Percentiles rank a stretch among this genome's conserved stretches.
Conservation (phyloP, 2,888 invertebrate genomes). For the Drosophila rubida region DNA sequence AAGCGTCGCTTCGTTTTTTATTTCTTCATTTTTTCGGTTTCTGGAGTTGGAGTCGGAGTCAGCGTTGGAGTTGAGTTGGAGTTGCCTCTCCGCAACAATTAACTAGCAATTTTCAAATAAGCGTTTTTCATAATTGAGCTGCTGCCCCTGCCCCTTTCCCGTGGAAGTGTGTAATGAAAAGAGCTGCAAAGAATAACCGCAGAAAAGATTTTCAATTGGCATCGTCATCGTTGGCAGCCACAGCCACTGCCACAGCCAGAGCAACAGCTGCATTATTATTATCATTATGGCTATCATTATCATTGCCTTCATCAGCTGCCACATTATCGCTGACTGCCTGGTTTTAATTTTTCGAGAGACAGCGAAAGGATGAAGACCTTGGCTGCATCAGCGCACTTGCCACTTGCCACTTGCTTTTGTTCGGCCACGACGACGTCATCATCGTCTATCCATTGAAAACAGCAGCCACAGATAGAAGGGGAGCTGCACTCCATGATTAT, state of each 20-base stretch:
- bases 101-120: slow-evolving; percentile 79
- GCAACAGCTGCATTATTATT: slow-evolving; percentile 34
- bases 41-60: slow-evolving; percentile 22
- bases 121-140: slow-evolving; percentile 74
- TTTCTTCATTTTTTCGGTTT: slow-evolving; percentile 3
- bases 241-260: slow-evolving; percentile 34
- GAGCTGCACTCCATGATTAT: slow-evolving; percentile 8
- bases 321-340: slow-evolving; percentile 61
- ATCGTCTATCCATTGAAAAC: slow-evolving; percentile 32
- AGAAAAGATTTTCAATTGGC: slow-evolving; percentile 73
- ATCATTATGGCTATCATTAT: slow-evolving; percentile 54
- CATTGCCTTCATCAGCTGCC: slow-evolving; percentile 70
- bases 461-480: slow-evolving; percentile 9
- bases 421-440: slow-evolving; percentile 20
- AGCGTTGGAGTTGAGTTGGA: too few species aligned
- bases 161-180: slow-evolving; percentile 42
- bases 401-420: slow-evolving; percentile 70
- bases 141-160: not conserved
- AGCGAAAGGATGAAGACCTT: not conserved
- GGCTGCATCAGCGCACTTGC: slow-evolving; percentile 38
- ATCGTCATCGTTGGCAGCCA: slow-evolving; percentile 52
- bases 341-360: slow-evolving; percentile 39
- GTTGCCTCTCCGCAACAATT: slow-evolving; percentile 61
- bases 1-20: slow-evolving; percentile 9
- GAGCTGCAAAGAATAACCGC: slow-evolving; percentile 50